A percentile compares a stretch with the other conserved stretches of the same genome.
phyloP scores from a whole-genome alignment of 2,797 vertebrate species.

The Limosa lapponica region DNA sequence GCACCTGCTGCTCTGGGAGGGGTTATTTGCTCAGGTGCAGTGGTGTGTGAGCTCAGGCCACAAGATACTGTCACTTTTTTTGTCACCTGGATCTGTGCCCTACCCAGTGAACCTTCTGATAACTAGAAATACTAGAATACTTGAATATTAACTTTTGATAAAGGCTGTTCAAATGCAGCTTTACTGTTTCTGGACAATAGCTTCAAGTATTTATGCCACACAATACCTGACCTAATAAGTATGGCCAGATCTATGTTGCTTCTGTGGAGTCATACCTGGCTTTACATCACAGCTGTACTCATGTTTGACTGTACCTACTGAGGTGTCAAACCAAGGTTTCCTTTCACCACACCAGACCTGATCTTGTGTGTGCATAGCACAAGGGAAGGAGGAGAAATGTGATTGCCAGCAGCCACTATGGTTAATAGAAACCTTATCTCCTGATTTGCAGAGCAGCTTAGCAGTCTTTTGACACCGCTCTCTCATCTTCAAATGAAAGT shows the following conservation, averaged over 20 bases:
- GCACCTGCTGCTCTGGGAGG: background rate
- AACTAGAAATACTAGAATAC: background rate
- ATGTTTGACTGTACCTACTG: background rate
- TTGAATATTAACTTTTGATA: background rate
- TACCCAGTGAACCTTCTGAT: background rate
- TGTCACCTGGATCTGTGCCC: background rate
- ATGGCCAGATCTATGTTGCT: background rate
- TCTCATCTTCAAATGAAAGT: background rate
- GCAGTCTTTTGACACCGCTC: background rate
- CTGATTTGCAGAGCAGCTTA: background rate
- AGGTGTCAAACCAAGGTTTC: background rate
- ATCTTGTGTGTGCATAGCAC: rapidly evolving
- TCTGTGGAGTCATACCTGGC: background rate
- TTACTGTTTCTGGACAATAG: background rate
- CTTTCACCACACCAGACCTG: background rate
- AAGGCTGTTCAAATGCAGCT: background rate
- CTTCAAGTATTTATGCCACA: background rate
- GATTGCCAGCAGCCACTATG: background rate
- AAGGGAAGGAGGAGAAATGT: background rate
- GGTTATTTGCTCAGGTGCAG: background rate
- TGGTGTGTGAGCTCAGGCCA: background rate
- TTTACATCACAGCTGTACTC: background rate
- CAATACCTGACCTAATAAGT: background rate
- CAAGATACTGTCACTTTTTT: background rate
- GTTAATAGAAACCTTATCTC: background rate